Base-by-base conservation (phyloP, 2,888 invertebrate species). In the Sycophila texana region DNA sequence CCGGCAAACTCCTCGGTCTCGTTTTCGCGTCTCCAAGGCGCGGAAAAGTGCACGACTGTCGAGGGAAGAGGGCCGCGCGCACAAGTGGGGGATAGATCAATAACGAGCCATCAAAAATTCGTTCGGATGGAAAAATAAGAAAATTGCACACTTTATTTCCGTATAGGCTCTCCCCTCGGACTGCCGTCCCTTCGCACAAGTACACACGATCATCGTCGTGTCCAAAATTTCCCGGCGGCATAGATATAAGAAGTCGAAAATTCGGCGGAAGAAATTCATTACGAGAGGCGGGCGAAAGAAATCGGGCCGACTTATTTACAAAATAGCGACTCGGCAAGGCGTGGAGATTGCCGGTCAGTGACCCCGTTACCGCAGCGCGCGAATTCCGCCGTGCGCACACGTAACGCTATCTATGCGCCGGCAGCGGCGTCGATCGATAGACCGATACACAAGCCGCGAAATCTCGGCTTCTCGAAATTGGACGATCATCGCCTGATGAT, bases 1-100 rank as follows among this genome's bases (percentile, higher is more conserved):
- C 30, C 30, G n/a, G 80, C 80, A 72, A 66, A 75, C 67, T 74
- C 77, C 76, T 81, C 80, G 77, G 66, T 77, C 67, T 77, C 82
- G 74, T 7, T 74, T 67, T 61, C 80, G 57, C 79, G 76, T 68
- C 75, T 58, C 74, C 39, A 7, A 39, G 39, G 39, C 39, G 39
- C 7, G 39, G 39, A 39, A 39, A 39, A 39, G 39, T 39, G 39
- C 39, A 39, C 39, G 39, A 7, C 39, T 4, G 30, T 14, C 22
- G 51, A 53, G n/a, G n/a, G n/a, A 67, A 13, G 47, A 22, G 22
- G 22, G 22, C 20, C 22, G 26, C n/a, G 58, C 26, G 51, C 22
- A 72, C 22, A 26, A 51, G 51, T 16, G 53, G 22, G 51, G 20
- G 16, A 67, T 53, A 26, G 67, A 67, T 67, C 67, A 53, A 67